phyloP scores from a whole-genome alignment of 2,113 vertebrate species.

The Platysternon megacephalum region DNA sequence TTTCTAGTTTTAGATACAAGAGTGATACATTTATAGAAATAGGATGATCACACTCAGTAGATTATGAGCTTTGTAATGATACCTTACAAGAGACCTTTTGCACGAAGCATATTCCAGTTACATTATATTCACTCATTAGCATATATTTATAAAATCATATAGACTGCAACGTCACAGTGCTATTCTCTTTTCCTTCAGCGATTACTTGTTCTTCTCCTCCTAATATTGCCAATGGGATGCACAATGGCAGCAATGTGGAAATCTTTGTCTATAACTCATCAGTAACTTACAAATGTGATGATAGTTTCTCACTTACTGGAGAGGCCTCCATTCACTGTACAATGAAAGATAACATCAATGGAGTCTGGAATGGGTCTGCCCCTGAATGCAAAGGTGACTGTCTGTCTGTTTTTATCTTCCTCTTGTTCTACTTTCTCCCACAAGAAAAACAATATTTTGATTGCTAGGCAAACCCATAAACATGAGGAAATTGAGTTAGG shows the following conservation, averaged over 20 bases:
- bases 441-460: no score
- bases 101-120: no score
- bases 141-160: no score
- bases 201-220: conserved; percentile 54
- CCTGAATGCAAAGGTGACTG: conserved; percentile 69
- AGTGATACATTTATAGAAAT: no score
- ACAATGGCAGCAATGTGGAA: background rate
- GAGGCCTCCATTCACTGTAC: conserved; percentile 57
- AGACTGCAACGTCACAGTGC: no score
- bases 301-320: conserved; percentile 53
- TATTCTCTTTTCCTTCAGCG: conserved; percentile 13
- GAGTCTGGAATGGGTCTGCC: conserved; percentile 48
- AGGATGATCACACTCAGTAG: no score
- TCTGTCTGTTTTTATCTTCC: background rate
- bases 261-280: background rate
- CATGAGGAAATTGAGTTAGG: background rate
- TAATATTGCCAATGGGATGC: conserved; percentile 25
- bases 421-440: no score
- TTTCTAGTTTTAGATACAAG: no score
- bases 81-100: no score
- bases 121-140: no score
- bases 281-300: conserved; percentile 39
- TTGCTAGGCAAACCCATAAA: no score
- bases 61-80: no score
- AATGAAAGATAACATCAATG: background rate